Evolutionary conservation across 1,140 invertebrate species (phyloP), one percentile per base, ranked within the genome.

Genomic region (Hycleus phaleratus): DNA sequence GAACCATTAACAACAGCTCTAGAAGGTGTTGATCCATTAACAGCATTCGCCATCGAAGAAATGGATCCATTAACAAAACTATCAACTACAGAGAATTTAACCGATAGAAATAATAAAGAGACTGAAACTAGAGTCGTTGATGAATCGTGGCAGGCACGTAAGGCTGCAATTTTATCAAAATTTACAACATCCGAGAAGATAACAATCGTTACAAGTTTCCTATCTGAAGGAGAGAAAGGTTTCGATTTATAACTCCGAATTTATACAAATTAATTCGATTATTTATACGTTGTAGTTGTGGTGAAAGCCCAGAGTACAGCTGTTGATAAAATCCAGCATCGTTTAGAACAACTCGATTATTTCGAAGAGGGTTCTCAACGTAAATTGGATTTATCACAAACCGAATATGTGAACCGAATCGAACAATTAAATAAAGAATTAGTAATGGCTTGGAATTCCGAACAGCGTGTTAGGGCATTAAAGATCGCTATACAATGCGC

Each of bases 401-500:
- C 94, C 69, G 94, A 98, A 71, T 97, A 95, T 78, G 85, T 91
- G 0, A 81, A 81, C 25, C 81, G 88, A 63, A 92, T 98, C 56
- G 89, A 94, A 65, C 86, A 94, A 74, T 78, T 97, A 2, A 93
- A 94, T 76, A 85, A 87, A 68, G 92, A 95, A 73, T 78, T 98
- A 10, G 85, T 90, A 26, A 79, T 82, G 71, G 92, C 93, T 1
- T 98, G 95, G 95, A 85, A 93, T 65, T 82, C 85, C 38, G 93
- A 98, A 77, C 92, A 96, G 71, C 80, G 93, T 67, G 95, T 98
- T 0, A 96, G 94, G 80, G 88, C 95, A 5, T 81, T 98, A 3
- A 97, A 97, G 82, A 97, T 98, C 72, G 90, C 88, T 4, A 97
- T 97, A 64, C 93, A 97, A 81, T 96, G 93, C 78, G 90, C 93